Conservation (phyloP, 1,140 invertebrate species). For the Scaptomyza graminum region DNA sequence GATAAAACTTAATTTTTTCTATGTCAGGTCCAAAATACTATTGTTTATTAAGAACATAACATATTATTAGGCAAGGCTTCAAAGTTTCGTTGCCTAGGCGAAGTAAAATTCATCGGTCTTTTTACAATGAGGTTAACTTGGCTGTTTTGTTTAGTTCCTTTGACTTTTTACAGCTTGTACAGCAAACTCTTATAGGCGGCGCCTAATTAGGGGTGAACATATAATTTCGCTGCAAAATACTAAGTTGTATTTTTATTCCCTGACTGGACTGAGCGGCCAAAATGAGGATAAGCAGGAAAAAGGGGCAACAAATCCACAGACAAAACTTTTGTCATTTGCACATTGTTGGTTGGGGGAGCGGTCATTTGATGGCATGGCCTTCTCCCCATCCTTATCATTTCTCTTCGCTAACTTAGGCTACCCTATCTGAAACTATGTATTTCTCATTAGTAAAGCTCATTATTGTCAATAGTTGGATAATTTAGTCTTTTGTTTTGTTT, state of each 20-base stretch:
- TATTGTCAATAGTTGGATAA: constrained; percentile 79
- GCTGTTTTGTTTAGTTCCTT: constrained; percentile 3
- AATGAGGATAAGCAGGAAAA: neutral
- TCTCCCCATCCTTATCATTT: neutral
- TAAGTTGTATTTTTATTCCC: constrained; percentile 15
- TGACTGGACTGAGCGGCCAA: neutral
- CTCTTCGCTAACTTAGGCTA: too few species aligned
- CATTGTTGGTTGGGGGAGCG: constrained; percentile 34
- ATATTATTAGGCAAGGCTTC: neutral
- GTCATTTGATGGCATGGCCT: constrained; percentile 16
- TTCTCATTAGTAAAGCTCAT: constrained; percentile 80
- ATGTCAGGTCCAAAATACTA: too few species aligned
- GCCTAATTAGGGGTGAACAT: constrained; percentile 45
- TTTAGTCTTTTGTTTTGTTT: constrained; percentile 42
- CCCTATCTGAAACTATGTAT: constrained; percentile 22
- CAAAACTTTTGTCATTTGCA: constrained; percentile 77
- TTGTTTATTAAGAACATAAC: neutral
- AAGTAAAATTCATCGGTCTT: constrained; percentile 2
- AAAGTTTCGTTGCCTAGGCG: neutral
- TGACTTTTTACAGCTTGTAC: neutral
- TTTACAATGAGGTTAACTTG: constrained; percentile 18
- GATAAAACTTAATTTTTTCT: too few species aligned
- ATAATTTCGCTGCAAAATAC: constrained; percentile 38
- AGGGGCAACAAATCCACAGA: constrained; percentile 37
- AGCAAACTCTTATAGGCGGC: constrained; percentile 22